These are phyloP conservation scores for Formicarius rufipectus DNA, from an alignment of 2,113 vertebrate species.

Conservation along the genomic window DNA sequence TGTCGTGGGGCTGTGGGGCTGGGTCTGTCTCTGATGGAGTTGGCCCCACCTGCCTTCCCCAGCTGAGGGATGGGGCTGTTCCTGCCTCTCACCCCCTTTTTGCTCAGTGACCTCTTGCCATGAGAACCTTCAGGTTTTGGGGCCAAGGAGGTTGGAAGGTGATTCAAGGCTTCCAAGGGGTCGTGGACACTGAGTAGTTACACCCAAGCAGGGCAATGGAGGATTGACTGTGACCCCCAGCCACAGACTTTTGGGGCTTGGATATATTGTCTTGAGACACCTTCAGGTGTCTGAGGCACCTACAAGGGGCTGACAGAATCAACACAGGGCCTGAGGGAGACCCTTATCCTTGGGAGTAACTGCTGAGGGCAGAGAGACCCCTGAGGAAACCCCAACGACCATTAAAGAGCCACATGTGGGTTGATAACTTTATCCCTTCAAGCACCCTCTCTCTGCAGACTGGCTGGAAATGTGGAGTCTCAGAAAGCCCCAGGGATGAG, in stretches of 20 bases:
- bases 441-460: neutral
- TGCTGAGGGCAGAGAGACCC: neutral
- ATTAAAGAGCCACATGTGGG: neutral
- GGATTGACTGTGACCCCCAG: neutral
- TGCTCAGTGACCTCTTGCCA: neutral
- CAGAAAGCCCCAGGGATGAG: neutral
- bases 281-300: neutral
- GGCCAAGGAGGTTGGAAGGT: neutral
- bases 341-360: neutral
- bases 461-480: neutral
- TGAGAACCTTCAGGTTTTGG: neutral
- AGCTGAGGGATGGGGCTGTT: rapidly evolving
- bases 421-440: neutral
- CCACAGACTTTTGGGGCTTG: neutral
- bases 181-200: neutral
- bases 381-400: neutral
- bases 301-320: neutral
- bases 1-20: too few species aligned
- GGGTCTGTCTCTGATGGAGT: neutral
- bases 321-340: neutral
- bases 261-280: neutral
- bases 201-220: neutral
- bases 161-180: neutral
- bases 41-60: neutral
- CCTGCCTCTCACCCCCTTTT: neutral